phyloP scores from a whole-genome alignment of 37 sponge, comb jelly and placozoan genomes.

The Eunapius fragilis region DNA sequence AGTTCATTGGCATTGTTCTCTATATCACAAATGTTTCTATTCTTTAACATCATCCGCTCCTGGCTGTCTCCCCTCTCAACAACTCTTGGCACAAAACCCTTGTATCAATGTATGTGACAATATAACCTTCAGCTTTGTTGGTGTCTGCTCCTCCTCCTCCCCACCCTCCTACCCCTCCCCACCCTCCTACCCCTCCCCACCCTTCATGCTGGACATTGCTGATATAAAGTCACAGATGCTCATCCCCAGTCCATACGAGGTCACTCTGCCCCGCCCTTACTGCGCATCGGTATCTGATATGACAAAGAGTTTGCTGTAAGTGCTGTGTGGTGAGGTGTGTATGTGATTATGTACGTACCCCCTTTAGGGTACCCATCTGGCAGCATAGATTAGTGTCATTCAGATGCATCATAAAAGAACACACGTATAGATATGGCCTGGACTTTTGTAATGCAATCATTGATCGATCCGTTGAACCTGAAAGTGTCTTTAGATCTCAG shows the following conservation, averaged over 20 bases:
- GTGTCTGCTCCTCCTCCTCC: neutral
- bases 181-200: neutral
- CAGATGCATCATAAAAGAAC: neutral
- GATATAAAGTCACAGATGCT: neutral
- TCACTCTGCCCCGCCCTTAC: neutral
- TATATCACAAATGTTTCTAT: neutral
- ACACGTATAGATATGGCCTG: neutral
- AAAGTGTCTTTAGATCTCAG: neutral
- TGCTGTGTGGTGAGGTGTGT: neutral
- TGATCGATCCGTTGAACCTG: neutral
- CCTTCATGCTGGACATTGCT: neutral
- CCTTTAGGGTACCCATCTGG: no score
- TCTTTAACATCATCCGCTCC: neutral
- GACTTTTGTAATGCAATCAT: neutral
- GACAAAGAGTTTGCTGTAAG: neutral
- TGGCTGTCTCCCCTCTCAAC: neutral
- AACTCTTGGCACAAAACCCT: neutral
- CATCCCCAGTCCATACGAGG: neutral
- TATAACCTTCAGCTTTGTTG: neutral
- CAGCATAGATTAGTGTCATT: neutral
- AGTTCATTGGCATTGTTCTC: neutral
- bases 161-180: no score
- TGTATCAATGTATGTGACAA: neutral
- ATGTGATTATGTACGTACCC: no score
- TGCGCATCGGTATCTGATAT: neutral